Evolutionary conservation across 2,888 invertebrate species (phyloP).

Genomic region (Plagodis pulveraria): DNA sequence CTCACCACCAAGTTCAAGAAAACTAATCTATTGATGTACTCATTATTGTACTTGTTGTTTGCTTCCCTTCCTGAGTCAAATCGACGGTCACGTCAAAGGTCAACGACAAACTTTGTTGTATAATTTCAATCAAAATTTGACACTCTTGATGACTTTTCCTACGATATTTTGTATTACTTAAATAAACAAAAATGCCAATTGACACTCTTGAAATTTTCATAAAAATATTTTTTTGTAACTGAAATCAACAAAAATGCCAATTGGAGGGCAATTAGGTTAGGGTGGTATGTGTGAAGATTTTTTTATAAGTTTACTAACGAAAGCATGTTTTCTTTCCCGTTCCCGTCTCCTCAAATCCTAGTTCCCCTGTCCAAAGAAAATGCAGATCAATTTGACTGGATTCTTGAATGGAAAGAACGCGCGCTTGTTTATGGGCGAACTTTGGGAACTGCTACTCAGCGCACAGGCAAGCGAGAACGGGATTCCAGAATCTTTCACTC

Average conservation of each 20-base stretch:
- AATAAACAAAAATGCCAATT: not conserved
- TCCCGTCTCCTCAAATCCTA: constrained; percentile 81
- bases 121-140: too few species aligned
- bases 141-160: constrained; percentile 7
- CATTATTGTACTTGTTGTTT: constrained; percentile 44
- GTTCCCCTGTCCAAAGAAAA: constrained; percentile 98
- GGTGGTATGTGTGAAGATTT: constrained; percentile 49
- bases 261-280: constrained; percentile 39
- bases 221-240: constrained; percentile 23
- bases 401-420: constrained; percentile 99
- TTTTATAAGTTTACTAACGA: constrained; percentile 55
- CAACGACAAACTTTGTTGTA: too few species aligned
- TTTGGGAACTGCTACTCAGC: constrained; percentile 97
- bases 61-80: constrained; percentile 80
- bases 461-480: constrained; percentile 98
- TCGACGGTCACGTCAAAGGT: constrained; percentile 38
- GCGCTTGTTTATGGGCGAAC: constrained; percentile 97
- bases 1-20: constrained; percentile 45
- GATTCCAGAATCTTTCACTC: constrained; percentile 97
- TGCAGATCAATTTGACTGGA: constrained; percentile 99
- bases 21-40: constrained; percentile 59
- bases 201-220: constrained; percentile 68
- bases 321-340: constrained; percentile 71
- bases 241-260: constrained; percentile 23
- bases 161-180: constrained; percentile 15